Percentiles rank a stretch among this genome's conserved stretches.
These are phyloP conservation scores for Pentamera pediparva DNA, from an alignment of 53 echinoderm and acorn worm species.

Conservation along the genomic window DNA sequence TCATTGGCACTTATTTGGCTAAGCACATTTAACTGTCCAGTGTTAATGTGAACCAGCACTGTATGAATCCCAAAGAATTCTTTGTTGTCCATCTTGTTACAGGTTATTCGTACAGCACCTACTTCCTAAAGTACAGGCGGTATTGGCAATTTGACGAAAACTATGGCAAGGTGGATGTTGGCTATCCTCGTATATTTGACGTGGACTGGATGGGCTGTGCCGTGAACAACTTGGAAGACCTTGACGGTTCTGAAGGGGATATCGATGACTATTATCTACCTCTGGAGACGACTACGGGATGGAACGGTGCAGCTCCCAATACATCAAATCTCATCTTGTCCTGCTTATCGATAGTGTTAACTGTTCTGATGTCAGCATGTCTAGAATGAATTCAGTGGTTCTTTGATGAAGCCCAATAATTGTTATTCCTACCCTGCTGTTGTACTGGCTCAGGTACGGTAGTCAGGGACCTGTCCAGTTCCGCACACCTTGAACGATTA, in stretches of 20 bases:
- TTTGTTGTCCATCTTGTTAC: not conserved
- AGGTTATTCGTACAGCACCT: slow-evolving; percentile 74
- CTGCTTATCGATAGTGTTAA: too few relatives aligned
- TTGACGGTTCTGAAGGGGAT: slow-evolving; percentile 17
- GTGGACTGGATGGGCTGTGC: slow-evolving; percentile 90
- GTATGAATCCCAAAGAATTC: too few relatives aligned
- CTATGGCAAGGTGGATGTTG: slow-evolving; percentile 63
- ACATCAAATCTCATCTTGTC: not conserved
- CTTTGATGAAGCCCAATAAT: too few relatives aligned
- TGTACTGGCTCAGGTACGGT: too few relatives aligned
- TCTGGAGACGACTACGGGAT: not conserved
- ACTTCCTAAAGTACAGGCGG: slow-evolving; percentile 65
- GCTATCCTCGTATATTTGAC: slow-evolving; percentile 71
- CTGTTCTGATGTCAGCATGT: not conserved
- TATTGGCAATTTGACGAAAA: slow-evolving; percentile 89
- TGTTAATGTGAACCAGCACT: too few relatives aligned
- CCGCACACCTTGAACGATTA: too few relatives aligned
- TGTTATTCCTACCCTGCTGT: too few relatives aligned
- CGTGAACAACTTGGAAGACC: slow-evolving; percentile 22
- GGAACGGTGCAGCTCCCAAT: not conserved
- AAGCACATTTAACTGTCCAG: too few relatives aligned
- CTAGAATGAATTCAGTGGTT: too few relatives aligned
- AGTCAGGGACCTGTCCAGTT: too few relatives aligned
- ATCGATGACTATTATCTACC: not conserved
- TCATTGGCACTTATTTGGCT: too few relatives aligned